Conservation (phyloP, 2,113 vertebrate species). For the Perca schrenkii region DNA sequence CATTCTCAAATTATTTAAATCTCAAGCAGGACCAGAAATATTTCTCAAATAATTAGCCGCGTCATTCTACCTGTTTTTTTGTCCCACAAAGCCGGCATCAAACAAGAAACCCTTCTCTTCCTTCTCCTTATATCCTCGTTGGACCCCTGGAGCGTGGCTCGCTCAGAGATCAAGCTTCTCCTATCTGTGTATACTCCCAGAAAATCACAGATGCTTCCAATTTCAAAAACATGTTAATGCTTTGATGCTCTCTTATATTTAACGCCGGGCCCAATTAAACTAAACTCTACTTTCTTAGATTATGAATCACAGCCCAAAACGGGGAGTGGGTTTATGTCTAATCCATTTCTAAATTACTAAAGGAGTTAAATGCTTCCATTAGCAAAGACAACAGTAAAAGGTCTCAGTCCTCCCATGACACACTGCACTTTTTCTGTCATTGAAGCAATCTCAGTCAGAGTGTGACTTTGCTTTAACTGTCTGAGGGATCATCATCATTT, state of each 20-base stretch:
- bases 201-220: slow-evolving; percentile 32
- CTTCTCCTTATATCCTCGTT: slow-evolving; percentile 17
- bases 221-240: slow-evolving; percentile 21
- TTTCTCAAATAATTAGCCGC: neutral
- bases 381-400: slow-evolving; percentile 14
- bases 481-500: slow-evolving; percentile 7
- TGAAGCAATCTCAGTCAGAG: neutral
- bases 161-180: slow-evolving; percentile 47
- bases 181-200: neutral
- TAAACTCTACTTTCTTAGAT: slow-evolving; percentile 16
- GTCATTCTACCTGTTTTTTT: neutral
- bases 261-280: slow-evolving; percentile 27
- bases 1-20: neutral
- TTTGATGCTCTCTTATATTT: slow-evolving; percentile 32
- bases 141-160: slow-evolving; percentile 42
- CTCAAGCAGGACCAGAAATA: neutral
- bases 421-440: neutral
- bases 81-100: neutral
- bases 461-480: slow-evolving; percentile 1
- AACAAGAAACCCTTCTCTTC: neutral
- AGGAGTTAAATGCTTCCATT: slow-evolving; percentile 30
- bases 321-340: slow-evolving; percentile 25
- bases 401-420: neutral
- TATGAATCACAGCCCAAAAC: slow-evolving; percentile 29
- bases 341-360: slow-evolving; percentile 33